Base-by-base conservation (phyloP, 2,888 invertebrate species). In the Dolichomitus sp. region DNA sequence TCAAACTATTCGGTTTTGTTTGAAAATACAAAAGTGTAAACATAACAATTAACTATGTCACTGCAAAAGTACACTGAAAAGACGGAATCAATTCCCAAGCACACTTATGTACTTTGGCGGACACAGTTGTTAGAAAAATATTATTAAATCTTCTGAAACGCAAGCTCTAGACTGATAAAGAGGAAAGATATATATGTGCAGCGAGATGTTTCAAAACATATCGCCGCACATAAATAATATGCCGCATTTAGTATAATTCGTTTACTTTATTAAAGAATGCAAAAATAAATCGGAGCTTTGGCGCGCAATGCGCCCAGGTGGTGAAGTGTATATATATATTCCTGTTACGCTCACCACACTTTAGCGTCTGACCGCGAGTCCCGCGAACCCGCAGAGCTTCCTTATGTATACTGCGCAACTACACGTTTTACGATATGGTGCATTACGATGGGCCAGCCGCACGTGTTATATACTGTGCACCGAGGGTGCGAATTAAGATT, bases 401-500 rank as follows among this genome's bases (percentile, higher is more conserved):
- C 14, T 7, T 52, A 42, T 50, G 12, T 59, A 17, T 75, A 48
- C 42, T 37, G 37, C 69, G 40, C 42, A 68, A 37, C 57, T 59
- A 48, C 63, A 77, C 66, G 68, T 81, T 81, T 77, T 77, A 81
- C 77, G 81, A 81, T 80, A 69, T 50, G 63, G 30, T 63, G 75
- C 75, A 80, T 72, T 81, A 81, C 76, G 54, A 42, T 54, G 17
- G 19, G 14, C 48, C 17, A 27, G 40, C 30, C 45, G 57, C 45
- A 37, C 54, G 59, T 59, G 52, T 33, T 23, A 23, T 37, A 37
- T 59, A 61, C 37, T 27, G 1, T 17, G 54, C 54, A 33, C 61
- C 42, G 27, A 50, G n/a, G 23, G 48, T 52, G 79, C 52, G 68
- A 80, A 80, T 83, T 83, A 80, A 79, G 80, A 83, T 83, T 83